phyloP scores from a whole-genome alignment of 2,113 vertebrate genomes.

The Microtus oregoni region DNA sequence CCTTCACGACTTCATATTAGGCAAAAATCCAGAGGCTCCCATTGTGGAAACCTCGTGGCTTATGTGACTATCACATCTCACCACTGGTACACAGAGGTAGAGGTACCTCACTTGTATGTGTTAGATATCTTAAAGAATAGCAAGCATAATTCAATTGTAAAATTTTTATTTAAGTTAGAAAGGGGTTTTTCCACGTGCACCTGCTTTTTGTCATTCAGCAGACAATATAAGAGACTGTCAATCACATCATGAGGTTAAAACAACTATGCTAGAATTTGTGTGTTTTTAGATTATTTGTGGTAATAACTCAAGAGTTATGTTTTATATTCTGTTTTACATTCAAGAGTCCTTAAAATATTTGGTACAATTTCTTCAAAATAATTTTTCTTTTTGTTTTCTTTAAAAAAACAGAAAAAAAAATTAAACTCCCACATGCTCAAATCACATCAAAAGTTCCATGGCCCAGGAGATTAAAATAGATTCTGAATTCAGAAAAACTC shows the following conservation, averaged over 20 bases:
- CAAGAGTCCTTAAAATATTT: constrained; percentile 34
- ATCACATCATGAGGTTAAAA: background rate
- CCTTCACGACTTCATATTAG: background rate
- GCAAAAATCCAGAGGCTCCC: background rate
- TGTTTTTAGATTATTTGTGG: constrained; percentile 53
- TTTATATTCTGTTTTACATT: constrained; percentile 30
- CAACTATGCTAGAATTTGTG: background rate
- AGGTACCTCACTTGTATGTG: background rate
- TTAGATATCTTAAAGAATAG: background rate
- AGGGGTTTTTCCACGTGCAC: background rate
- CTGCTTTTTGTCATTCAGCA: background rate
- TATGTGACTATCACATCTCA: background rate
- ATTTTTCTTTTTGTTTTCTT: background rate
- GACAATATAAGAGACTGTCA: background rate
- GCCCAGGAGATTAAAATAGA: constrained; percentile 23
- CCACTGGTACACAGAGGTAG: background rate
- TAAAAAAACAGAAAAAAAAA: constrained; percentile 55
- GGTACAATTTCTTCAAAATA: constrained; percentile 33
- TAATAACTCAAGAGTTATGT: constrained; percentile 16
- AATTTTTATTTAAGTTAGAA: constrained; percentile 15
- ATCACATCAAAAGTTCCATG: constrained; percentile 50
- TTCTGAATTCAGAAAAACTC: constrained; percentile 38
- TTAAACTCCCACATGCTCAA: constrained; percentile 51
- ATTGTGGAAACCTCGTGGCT: background rate
- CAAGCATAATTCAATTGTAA: constrained; percentile 26